A percentile compares a stretch with the other conserved stretches of the same genome.
phyloP scores from a whole-genome alignment of 2,888 invertebrate genomes.

The Vesta saturnalis region DNA sequence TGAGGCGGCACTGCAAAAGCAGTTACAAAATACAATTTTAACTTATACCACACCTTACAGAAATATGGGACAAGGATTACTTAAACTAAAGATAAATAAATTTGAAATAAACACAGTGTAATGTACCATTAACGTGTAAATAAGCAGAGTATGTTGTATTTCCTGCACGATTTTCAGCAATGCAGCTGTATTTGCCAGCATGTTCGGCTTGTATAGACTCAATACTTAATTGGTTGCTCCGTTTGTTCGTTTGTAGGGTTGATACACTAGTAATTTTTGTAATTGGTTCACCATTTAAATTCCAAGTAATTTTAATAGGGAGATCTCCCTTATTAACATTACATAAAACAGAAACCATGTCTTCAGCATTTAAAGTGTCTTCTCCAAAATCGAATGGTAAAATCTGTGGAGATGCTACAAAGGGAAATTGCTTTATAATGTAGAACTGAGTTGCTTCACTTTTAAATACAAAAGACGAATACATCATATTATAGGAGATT shows the following conservation, averaged over 20 bases:
- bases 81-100: too few relatives aligned
- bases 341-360: conserved; percentile 72
- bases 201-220: conserved; percentile 67
- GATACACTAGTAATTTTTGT: conserved; percentile 61
- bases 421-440: conserved; percentile 51
- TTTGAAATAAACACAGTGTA: neutral
- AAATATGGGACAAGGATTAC: too few relatives aligned
- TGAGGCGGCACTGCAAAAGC: conserved; percentile 63
- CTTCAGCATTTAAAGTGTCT: conserved; percentile 75
- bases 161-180: conserved; percentile 67
- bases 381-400: conserved; percentile 73
- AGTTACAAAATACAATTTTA: too few relatives aligned
- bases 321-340: conserved; percentile 76
- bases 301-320: conserved; percentile 77
- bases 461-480: conserved; percentile 68
- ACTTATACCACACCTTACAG: too few relatives aligned
- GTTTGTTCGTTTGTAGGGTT: conserved; percentile 67
- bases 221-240: conserved; percentile 68
- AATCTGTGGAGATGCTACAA: conserved; percentile 64
- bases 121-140: conserved; percentile 64
- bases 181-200: conserved; percentile 68
- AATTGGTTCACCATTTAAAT: conserved; percentile 67
- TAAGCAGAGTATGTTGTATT: conserved; percentile 44
- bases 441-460: conserved; percentile 73
- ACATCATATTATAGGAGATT: too few relatives aligned